Evolutionary conservation across 1,140 invertebrate genomes (phyloP), one percentile per base, ranked within the genome.

Genomic region (Elymnias hypermnestra): DNA sequence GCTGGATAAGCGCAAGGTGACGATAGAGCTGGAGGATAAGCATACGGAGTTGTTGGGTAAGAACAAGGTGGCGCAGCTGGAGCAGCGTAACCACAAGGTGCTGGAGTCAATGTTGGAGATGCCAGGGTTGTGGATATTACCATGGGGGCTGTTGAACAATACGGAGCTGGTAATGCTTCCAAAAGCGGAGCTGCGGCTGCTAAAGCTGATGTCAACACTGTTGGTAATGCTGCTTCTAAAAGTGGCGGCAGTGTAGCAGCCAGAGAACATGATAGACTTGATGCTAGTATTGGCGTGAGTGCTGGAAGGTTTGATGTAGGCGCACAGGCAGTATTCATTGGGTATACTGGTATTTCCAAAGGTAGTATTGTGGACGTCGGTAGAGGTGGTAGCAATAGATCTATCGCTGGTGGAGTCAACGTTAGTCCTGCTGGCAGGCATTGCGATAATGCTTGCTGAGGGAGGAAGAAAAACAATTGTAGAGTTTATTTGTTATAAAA

Each of bases 191-290:
- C 67, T 1, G 60, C 53, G 0, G 65, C 65, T 2, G 61, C 50
- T 14, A 74, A 37, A 8, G 56, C 65, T 28, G 62, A 64, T 4
- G 52, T 59, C 14, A 68, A 35, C 5, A 68, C 62, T 6, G 63
- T 49, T 1, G 62, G 71, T 33, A 73, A 22, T 1, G 60, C 72
- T 1, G 63, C 62, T 28, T 68, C 57, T 4, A 72, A 31, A 12
- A 72, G 40, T 1, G 65, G 66, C 0, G 65, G 68, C 6, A 66
- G 40, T 0, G 65, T 57, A 2, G 69, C 63, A 0, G 63, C 54
- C 7, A 70, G 46, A 0, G 68, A 68, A 0, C 59, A 42, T 1
- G 72, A 63, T 8, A 70, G 47, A 2, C 60, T 59, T 5, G 49
- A 46, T 1, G 67, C 64, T n/a, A 76, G 53, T 0, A 55, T 25